These are phyloP conservation scores for Martes martes DNA, from an alignment of 2,113 vertebrate genomes.

Conservation along the genomic window DNA sequence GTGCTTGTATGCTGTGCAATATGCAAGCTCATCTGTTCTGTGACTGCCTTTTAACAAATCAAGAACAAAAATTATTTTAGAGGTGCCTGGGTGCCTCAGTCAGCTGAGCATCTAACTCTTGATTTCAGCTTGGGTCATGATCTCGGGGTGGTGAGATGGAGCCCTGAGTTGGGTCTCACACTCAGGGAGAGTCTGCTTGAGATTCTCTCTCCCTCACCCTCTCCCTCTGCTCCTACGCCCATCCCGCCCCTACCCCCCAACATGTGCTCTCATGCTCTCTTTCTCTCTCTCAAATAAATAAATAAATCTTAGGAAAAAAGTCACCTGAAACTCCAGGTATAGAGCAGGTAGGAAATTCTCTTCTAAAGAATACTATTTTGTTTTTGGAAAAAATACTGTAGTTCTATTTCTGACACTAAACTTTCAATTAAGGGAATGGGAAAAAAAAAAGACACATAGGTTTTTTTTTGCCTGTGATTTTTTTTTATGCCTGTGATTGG, in stretches of 20 bases:
- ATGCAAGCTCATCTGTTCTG: neutral
- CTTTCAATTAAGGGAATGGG: neutral
- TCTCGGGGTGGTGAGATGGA: neutral
- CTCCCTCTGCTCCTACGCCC: neutral
- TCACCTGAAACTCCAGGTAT: neutral
- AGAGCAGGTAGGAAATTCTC: neutral
- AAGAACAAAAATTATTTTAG: neutral
- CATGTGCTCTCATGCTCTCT: neutral
- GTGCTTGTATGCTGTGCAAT: fast-evolving
- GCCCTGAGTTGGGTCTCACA: neutral
- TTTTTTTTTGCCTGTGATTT: no score
- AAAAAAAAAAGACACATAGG: neutral
- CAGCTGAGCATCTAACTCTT: neutral
- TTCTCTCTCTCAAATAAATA: neutral
- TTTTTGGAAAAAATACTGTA: neutral
- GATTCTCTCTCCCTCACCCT: neutral
- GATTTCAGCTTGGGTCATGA: neutral
- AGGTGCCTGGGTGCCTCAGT: neutral
- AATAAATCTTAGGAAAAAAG: neutral
- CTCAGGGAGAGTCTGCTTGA: neutral
- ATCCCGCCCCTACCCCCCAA: fast-evolving
- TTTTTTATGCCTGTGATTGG: neutral
- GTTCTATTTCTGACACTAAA: neutral
- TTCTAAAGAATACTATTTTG: no score
- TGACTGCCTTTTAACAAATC: neutral